phyloP scores from a whole-genome alignment of 2,888 invertebrate species.

The Adineta ricciae region DNA sequence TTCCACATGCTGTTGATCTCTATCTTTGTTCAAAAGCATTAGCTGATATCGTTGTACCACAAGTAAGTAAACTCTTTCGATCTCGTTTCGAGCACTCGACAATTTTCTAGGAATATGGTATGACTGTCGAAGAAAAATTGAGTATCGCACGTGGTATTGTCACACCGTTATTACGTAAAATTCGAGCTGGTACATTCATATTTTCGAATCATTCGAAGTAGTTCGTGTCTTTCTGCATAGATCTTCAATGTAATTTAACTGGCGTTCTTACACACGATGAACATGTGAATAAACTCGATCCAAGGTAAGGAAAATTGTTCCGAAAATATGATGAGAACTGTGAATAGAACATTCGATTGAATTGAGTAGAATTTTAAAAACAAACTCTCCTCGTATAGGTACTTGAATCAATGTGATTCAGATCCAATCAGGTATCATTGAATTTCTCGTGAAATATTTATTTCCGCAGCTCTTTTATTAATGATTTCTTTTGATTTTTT shows the following conservation, averaged over 20 bases:
- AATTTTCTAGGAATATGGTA: constrained; percentile 68
- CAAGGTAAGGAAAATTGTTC: neutral
- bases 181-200: constrained; percentile 46
- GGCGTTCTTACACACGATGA: constrained; percentile 25
- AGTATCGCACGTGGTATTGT: constrained; percentile 94
- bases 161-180: constrained; percentile 85
- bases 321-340: too few relatives aligned
- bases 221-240: neutral
- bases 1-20: constrained; percentile 47
- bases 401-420: neutral
- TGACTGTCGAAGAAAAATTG: constrained; percentile 84
- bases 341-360: neutral
- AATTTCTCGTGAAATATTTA: neutral
- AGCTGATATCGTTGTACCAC: constrained; percentile 96
- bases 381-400: neutral
- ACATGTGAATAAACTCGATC: constrained; percentile 30
- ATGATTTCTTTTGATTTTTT: neutral
- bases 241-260: constrained; percentile 32
- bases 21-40: constrained; percentile 90
- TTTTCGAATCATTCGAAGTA: too few relatives aligned
- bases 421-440: neutral
- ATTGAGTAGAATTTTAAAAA: neutral
- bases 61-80: too few relatives aligned
- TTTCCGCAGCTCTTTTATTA: neutral
- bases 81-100: too few relatives aligned